phyloP scores from a whole-genome alignment of 2,888 invertebrate genomes.

The Perdita meconis region DNA sequence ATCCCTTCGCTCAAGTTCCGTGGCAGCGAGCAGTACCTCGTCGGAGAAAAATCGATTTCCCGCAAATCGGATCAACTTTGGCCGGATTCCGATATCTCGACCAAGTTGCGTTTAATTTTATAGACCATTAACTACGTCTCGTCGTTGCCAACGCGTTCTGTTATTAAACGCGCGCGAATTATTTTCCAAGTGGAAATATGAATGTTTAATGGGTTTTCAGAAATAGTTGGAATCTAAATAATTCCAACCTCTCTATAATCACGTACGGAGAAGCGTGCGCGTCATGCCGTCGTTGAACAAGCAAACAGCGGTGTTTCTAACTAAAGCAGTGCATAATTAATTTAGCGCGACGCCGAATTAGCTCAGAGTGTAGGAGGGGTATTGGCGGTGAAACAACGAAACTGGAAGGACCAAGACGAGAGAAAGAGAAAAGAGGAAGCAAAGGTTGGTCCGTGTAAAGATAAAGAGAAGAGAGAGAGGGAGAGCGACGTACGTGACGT shows the following conservation, averaged over 20 bases:
- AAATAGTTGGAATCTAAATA: slow-evolving; percentile 56
- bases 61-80: slow-evolving; percentile 31
- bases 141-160: too few relatives aligned
- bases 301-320: slow-evolving; percentile 58
- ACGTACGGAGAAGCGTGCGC: slow-evolving; percentile 45
- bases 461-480: slow-evolving; percentile 33
- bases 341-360: slow-evolving; percentile 65
- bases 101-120: slow-evolving; percentile 17
- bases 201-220: slow-evolving; percentile 9
- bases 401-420: background rate
- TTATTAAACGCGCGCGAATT: slow-evolving; percentile 22
- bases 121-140: slow-evolving; percentile 32
- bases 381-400: slow-evolving; percentile 4
- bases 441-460: background rate
- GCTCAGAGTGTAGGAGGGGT: slow-evolving; percentile 9
- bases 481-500: slow-evolving; percentile 67
- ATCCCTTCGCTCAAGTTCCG: slow-evolving; percentile 9
- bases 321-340: slow-evolving; percentile 69
- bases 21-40: background rate
- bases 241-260: slow-evolving; percentile 54
- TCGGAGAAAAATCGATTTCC: slow-evolving; percentile 27
- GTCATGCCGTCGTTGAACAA: slow-evolving; percentile 32
- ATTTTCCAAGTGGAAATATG: background rate
- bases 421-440: background rate
- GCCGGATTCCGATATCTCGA: background rate